Percentiles rank a stretch among this genome's conserved stretches.
phyloP scores from a whole-genome alignment of 2,888 invertebrate genomes.

The Argynnis bischoffii region DNA sequence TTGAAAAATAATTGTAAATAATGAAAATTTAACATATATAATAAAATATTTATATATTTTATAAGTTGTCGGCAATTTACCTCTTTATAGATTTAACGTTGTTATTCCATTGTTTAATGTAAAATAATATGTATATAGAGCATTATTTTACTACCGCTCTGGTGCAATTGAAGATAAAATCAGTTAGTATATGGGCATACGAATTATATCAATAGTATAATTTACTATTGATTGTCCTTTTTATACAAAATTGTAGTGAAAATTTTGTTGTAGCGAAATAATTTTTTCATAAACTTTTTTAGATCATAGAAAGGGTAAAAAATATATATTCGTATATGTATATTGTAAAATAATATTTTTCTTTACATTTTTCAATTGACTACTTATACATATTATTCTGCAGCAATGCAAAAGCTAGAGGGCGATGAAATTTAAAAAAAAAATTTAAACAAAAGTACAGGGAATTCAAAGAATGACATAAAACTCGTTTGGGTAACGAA shows the following conservation, averaged over 20 bases:
- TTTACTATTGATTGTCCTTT: neutral
- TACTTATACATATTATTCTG: neutral
- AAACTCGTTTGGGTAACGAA: conserved; percentile 57
- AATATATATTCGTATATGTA: no score
- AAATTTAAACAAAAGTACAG: conserved; percentile 21
- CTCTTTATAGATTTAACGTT: conserved; percentile 23
- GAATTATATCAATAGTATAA: neutral
- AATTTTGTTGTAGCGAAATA: neutral
- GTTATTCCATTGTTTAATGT: conserved; percentile 38
- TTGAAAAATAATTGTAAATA: no score
- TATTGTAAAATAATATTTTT: no score
- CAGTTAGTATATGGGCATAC: neutral
- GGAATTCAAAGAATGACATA: conserved; percentile 29
- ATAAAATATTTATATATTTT: neutral
- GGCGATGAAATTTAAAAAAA: conserved; percentile 19
- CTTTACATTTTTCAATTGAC: conserved; percentile 14
- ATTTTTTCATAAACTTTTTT: neutral
- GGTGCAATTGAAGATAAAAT: conserved; percentile 39
- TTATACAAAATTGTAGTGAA: neutral
- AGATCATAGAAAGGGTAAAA: neutral
- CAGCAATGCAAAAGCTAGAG: neutral
- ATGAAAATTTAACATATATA: neutral
- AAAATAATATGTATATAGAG: conserved; percentile 31
- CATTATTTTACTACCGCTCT: conserved; percentile 42
- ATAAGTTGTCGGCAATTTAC: conserved; percentile 20